Base-by-base conservation (phyloP, 2,113 vertebrate species). In the Myotis brandtii region DNA sequence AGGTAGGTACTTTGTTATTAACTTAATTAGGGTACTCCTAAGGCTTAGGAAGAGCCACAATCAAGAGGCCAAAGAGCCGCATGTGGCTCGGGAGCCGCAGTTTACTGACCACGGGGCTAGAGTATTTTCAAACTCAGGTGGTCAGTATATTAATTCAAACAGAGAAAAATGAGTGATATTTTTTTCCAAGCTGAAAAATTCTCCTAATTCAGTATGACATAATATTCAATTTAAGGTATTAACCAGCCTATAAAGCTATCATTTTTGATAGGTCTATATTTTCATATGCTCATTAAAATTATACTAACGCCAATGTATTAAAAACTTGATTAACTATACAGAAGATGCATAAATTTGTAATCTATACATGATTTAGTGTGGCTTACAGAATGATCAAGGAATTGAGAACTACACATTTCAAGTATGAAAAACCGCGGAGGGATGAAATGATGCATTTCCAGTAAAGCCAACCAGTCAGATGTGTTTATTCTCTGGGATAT, bases 231-330 rank as follows among this genome's bases (percentile, higher is more conserved):
- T 92, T 88, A 87, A 69, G 9, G 30, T 91, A 54, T n/a, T 91
- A 95, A 77, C 8, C 17, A 97, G 9, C 6, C 81, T 64, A 94
- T 86, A 94, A 97, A 97, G 88, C 46, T 20, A 80, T 97, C 0
- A 50, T 46, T 13, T 40, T 89, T 92, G 40, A 86, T 91, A 34
- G 40, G 7, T 67, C 12, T 93, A 27, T 82, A 46, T 83, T 95
- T 98, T 94, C 72, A 96, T 85, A 96, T 1, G 40, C 20, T 34
- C 54, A 67, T 82, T 92, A 96, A 96, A 96, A 77, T 96, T 97
- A 69, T 46, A 70, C 46, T 87, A 8, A 96, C 70, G 11, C 23
- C 43, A 73, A 66, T 91, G 54, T 94, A 95, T 94, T 97, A 95
- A 96, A 94, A 76, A 25, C 12, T 5, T 95, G 72, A 94, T 95